Base-by-base conservation (phyloP, 37 sponge, comb jelly and placozoan genomes). In the Crambe crambe region DNA sequence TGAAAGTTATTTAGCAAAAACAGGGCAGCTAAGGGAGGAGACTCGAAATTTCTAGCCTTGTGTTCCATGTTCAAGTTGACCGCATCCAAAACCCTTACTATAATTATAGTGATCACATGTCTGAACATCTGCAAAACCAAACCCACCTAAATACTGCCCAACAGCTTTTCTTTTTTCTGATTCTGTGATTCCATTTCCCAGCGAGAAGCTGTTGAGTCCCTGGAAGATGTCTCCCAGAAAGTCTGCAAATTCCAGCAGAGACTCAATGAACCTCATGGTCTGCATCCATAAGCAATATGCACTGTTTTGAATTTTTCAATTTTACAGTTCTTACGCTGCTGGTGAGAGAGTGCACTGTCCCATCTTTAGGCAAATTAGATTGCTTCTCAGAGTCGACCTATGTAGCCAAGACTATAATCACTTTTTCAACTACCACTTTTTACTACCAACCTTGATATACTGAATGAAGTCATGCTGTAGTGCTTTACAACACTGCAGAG, bases 291-390 rank as follows among this genome's bases (percentile, higher is more conserved):
- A 6, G 12, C 12, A 47, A 47, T 12, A 47, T 47, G 51, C 18
- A 54, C 56, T 54, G 18, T 18, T 54, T 20, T 20, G 56, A 54
- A 18, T 54, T 54, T 12, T 20, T 54, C 12, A n/a, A n/a, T n/a
- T n/a, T 47, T 47, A 47, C 51, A 47, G 51, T 15, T n/a, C 86
- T 88, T 42, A 95, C 96, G 57, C 72, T 89, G 77, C 97, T 97
- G 54, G 97, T 97, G 63, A 97, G 79, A 58, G 91, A 92, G 54
- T 97, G 97, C 9, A 97, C 97, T 36, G 97, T 97, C 1, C 97
- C 97, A 68, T 97, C 97, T 62, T 89, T 88, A 8, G 97, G 97
- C 27, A 88, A 67, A 37, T 95, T 92, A 17, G 93, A 86, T 54
- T 70, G 70, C 74, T 86, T 95, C 73, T 95, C 96, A 22, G 95